Evolutionary conservation across 2,888 invertebrate species (phyloP), one percentile per base, ranked within the genome.

Genomic region (Brachyptera risi): DNA sequence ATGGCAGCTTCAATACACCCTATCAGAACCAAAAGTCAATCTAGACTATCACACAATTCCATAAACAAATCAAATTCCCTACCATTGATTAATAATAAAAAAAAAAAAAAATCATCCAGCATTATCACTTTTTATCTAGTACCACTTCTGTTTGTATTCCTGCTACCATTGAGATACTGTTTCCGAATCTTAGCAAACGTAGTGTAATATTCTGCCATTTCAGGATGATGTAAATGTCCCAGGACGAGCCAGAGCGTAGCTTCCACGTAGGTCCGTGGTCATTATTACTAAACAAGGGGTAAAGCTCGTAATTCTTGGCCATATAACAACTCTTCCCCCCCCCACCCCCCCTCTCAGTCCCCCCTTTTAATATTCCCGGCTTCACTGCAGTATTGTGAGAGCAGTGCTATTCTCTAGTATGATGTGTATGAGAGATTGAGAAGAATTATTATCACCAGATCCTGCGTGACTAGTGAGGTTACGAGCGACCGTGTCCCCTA

Each of bases 381-480:
- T 44, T 49, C 59, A 44, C 26, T 42, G 60, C 61, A 63, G 59
- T 65, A 64, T 64, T 62, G 62, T 62, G 56, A 62, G 59, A 35
- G 37, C 19, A n/a, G n/a, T 50, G 42, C 54, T 54, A 54, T 54
- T 54, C 54, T 54, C 54, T 37, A 35, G 27, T 24, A 38, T 62
- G 62, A 60, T 63, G 63, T 61, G 63, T 61, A 60, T 60, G 63
- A 57, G 63, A 63, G 63, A 60, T 63, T 60, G 63, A 51, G 58
- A 61, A 63, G 63, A 63, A 42, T 63, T 63, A 63, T 63, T 58
- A 37, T 24, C 58, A 35, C 44, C 47, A 58, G 60, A 63, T 63
- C 63, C 63, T 44, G 58, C 60, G 50, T 63, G 58, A 60, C 63
- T n/a, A n/a, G n/a, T n/a, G n/a, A n/a, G n/a, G n/a, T n/a, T n/a